phyloP scores from a whole-genome alignment of 2,888 invertebrate species.

The Philonicus albiceps region DNA sequence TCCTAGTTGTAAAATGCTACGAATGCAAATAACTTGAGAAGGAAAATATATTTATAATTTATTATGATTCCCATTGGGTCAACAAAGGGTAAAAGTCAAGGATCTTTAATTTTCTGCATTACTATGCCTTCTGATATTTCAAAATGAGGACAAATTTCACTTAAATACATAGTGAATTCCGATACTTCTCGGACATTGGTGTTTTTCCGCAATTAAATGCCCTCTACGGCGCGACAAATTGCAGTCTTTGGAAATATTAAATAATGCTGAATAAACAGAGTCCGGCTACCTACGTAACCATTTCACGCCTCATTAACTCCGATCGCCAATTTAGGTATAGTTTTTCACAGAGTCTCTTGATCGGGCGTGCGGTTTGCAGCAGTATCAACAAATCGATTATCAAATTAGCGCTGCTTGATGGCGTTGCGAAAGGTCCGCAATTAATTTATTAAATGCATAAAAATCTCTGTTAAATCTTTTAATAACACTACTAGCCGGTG shows the following conservation, averaged over 20 bases:
- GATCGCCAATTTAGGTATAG: neutral
- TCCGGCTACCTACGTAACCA: neutral
- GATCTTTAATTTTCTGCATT: neutral
- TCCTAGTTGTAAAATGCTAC: too few species aligned
- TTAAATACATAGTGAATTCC: neutral
- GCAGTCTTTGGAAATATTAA: neutral
- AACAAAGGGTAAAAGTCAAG: neutral
- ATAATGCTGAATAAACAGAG: neutral
- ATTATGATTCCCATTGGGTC: neutral
- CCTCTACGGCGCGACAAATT: neutral
- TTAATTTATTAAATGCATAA: constrained; percentile 12
- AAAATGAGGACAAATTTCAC: neutral
- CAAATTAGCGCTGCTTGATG: neutral
- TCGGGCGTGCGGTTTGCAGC: neutral
- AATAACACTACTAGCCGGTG: neutral
- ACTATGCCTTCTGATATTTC: neutral
- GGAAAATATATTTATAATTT: neutral
- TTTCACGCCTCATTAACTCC: neutral
- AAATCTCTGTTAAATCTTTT: neutral
- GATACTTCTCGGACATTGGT: neutral
- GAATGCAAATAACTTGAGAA: neutral
- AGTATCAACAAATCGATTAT: neutral
- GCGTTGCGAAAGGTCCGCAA: neutral
- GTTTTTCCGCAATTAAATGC: neutral
- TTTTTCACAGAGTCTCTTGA: neutral